Conservation (phyloP, 1,140 invertebrate species). For the Aphaenogaster floridana region DNA sequence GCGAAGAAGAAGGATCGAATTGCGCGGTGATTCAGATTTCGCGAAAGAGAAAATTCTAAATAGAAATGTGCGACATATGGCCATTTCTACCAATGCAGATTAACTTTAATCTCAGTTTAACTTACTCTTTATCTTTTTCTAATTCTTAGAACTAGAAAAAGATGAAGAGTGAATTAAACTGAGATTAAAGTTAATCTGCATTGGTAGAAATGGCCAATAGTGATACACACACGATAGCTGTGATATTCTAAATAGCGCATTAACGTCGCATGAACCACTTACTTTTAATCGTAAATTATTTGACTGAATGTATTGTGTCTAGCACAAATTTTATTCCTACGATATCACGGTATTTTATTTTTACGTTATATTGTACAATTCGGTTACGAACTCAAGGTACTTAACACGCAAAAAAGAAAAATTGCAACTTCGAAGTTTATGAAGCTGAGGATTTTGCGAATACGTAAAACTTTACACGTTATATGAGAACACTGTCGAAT, state of each 20-base stretch:
- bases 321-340: neutral
- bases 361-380: neutral
- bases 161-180: too few relatives aligned
- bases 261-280: neutral
- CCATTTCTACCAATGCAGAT: too few relatives aligned
- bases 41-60: conserved; percentile 7
- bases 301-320: neutral
- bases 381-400: neutral
- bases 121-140: too few relatives aligned
- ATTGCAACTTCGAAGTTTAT: neutral
- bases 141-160: too few relatives aligned
- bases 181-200: too few relatives aligned
- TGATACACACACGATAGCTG: neutral
- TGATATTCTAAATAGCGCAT: neutral
- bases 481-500: conserved; percentile 22
- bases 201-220: too few relatives aligned
- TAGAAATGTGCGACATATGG: neutral
- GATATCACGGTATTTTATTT: neutral
- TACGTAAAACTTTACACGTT: conserved; percentile 26
- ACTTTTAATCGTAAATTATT: neutral
- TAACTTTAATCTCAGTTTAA: too few relatives aligned
- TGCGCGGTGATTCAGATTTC: neutral
- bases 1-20: conserved; percentile 17
- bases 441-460: neutral
- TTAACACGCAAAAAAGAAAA: neutral